Base-by-base conservation (phyloP, 2,888 invertebrate genomes). In the Salpingus planirostris region DNA sequence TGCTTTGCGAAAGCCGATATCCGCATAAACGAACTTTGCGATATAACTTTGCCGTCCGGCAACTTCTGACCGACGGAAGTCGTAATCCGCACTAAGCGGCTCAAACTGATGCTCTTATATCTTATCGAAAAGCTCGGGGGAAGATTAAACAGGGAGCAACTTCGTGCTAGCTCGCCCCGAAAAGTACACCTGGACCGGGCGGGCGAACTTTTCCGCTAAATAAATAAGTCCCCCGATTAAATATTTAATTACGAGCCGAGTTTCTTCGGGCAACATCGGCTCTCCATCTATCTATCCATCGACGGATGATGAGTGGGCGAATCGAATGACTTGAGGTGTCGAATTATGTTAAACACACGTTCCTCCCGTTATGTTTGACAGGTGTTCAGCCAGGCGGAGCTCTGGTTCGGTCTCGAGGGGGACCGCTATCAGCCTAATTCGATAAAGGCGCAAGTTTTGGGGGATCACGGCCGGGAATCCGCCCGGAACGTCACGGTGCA, bases 371-470 rank as follows among this genome's bases (percentile, higher is more conserved):
- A 35, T 39, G 31, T 31, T 24, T 25, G 34, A 18, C 69, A 89
- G 78, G 74, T 86, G 13, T 90, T 89, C 67, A 74, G 78, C 15
- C 73, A 73, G 49, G 78, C 82, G 2, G 73, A 78, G 52, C 69
- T 87, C n/a, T 82, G 76, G 67, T 87, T 89, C 65, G 83, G 84
- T 27, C 64, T 81, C 44, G 86, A 87, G 49, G 87, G 86, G 1
- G 76, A 79, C 46, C 69, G 78, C 32, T 90, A 78, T 70, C 78
- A 80, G 46, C 70, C 76, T 32, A 76, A 75, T 33, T 76, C 78
- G 14, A 63, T 86, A 18, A 71, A 73, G 14, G 68, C 75, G 39
- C 73, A 74, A 38, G 73, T 77, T n/a, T 70, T 70, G 35, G 69
- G 71, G 38, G 62, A 64, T 48, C 48, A 55, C 36, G 67, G 68